Percentiles rank a stretch among this genome's conserved stretches.
These are phyloP conservation scores for Magallana gigas DNA, from an alignment of 1,140 invertebrate genomes.

Conservation along the genomic window DNA sequence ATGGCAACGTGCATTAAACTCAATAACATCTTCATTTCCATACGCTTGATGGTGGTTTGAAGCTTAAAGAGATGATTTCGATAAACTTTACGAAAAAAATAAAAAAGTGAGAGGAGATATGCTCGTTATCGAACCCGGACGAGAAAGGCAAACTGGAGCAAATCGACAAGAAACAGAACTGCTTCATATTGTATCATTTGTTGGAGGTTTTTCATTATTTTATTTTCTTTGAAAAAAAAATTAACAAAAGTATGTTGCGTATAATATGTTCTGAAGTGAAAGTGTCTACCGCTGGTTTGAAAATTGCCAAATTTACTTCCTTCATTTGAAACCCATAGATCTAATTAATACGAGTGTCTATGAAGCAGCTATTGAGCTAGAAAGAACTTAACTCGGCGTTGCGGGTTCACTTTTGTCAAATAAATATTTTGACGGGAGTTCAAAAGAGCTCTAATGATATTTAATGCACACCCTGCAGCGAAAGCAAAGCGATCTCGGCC, in stretches of 20 bases:
- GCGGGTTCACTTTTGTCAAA: slow-evolving; percentile 5
- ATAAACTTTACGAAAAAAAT: neutral
- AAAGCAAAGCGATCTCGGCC: neutral
- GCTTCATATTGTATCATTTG: neutral
- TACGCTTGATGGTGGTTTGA: neutral
- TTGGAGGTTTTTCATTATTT: no score
- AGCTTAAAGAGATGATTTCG: no score
- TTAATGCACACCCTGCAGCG: neutral
- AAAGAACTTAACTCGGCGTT: neutral
- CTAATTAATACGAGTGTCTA: slow-evolving; percentile 17
- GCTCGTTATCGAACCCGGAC: neutral
- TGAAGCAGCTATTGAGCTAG: neutral
- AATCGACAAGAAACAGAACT: neutral
- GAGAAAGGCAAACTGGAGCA: neutral
- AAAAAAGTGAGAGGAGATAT: neutral
- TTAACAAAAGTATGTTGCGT: neutral
- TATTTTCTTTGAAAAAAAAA: no score
- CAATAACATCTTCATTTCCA: neutral
- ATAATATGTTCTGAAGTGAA: neutral
- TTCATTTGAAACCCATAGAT: neutral
- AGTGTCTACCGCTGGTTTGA: neutral
- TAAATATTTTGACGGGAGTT: slow-evolving; percentile 36
- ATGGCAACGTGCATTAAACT: neutral
- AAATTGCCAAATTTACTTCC: slow-evolving; percentile 12
- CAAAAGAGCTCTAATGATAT: neutral